A percentile compares a stretch with the other conserved stretches of the same genome.
Conservation (phyloP, 2,888 invertebrate species). For the Machimus atricapillus region DNA sequence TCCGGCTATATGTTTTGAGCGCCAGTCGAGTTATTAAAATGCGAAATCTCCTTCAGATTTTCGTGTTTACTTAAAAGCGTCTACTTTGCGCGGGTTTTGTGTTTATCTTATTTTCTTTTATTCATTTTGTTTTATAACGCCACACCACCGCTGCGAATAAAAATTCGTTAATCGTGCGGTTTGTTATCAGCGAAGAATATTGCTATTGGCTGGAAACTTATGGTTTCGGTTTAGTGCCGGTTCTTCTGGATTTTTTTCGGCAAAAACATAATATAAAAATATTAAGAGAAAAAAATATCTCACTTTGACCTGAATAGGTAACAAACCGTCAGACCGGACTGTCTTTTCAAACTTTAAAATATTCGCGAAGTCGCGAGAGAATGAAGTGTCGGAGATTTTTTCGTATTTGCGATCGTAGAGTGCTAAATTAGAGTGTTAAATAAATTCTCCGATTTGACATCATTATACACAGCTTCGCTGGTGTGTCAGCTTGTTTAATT, state of each 20-base stretch:
- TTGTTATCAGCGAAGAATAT: constrained; percentile 7
- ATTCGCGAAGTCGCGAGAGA: background rate
- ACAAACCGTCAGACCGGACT: background rate
- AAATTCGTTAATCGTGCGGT: background rate
- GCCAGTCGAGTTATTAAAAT: background rate
- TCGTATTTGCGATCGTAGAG: background rate
- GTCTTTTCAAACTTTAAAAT: background rate
- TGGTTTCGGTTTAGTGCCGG: constrained; percentile 27
- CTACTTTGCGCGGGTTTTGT: background rate
- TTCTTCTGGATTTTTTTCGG: constrained; percentile 9
- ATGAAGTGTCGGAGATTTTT: background rate
- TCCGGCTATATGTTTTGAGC: background rate
- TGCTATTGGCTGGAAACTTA: background rate
- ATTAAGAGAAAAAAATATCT: background rate
- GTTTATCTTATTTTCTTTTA: background rate
- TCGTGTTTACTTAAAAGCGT: background rate
- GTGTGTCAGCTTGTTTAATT: background rate
- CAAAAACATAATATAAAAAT: background rate
- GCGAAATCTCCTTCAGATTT: background rate
- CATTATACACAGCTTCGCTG: background rate
- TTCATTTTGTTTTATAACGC: background rate
- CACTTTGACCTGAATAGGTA: constrained; percentile 10
- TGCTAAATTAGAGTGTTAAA: constrained; percentile 21
- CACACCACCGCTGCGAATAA: background rate
- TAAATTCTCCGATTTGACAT: constrained; percentile 2